Percentiles rank a stretch among this genome's conserved stretches.
Conservation (phyloP, 2,888 invertebrate species). For the Torymus aiolomorphi region DNA sequence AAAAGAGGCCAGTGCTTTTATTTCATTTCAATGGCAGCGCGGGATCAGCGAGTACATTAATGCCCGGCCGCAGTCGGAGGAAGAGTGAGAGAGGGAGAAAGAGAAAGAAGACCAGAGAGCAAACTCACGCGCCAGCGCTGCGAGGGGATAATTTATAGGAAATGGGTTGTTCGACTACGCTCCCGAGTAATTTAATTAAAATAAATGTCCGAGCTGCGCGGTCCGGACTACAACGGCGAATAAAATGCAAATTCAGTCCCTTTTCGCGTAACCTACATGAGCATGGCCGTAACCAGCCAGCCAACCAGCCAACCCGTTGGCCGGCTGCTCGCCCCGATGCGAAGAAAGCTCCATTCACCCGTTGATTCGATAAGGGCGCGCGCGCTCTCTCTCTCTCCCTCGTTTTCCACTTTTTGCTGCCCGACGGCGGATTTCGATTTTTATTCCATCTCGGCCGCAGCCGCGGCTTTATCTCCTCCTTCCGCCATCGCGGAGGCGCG, state of each 20-base stretch:
- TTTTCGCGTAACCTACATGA: constrained; percentile 65
- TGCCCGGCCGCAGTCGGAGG: constrained; percentile 65
- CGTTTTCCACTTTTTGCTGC: constrained; percentile 61
- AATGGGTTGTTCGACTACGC: constrained; percentile 75
- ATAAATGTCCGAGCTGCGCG: constrained; percentile 72
- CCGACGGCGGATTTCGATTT: constrained; percentile 56
- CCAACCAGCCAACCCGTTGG: too few species aligned
- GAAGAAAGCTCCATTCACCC: constrained; percentile 64
- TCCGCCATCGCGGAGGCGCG: constrained; percentile 4
- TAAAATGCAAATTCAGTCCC: constrained; percentile 76
- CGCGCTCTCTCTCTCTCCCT: constrained; percentile 48
- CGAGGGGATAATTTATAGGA: constrained; percentile 76
- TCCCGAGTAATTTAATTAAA: constrained; percentile 76
- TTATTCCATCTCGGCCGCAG: constrained; percentile 36
- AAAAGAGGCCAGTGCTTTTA: constrained; percentile 70
- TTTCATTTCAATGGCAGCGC: constrained; percentile 74
- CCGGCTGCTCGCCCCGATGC: too few species aligned
- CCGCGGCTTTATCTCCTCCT: constrained; percentile 49
- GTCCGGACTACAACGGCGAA: constrained; percentile 71
- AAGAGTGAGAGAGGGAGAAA: constrained; percentile 45
- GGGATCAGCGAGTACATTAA: constrained; percentile 75
- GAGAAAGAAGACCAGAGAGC: constrained; percentile 41
- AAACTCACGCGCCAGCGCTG: constrained; percentile 63
- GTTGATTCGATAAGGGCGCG: constrained; percentile 71
- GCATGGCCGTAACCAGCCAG: constrained; percentile 6